Base-by-base conservation (phyloP, 2,888 invertebrate species). In the Drosophila suboccidentalis region DNA sequence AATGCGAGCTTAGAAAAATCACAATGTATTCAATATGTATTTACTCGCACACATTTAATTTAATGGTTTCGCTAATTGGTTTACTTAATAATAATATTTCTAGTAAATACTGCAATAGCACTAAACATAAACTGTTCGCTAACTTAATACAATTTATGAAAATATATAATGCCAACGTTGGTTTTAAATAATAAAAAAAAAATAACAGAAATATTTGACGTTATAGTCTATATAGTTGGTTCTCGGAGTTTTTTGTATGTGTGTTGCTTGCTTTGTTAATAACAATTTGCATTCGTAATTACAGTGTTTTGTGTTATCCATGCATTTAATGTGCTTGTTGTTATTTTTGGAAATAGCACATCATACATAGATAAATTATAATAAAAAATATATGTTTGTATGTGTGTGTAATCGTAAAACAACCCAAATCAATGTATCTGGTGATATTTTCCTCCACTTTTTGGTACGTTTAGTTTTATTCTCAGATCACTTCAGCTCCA, bases 101-200 rank as follows among this genome's bases (percentile, higher is more conserved):
- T 85, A 68, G 66, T 70, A 72, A 82, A 82, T 84, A 82, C 88
- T 82, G 82, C 85, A 81, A 87, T 84, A 82, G 82, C 87, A 81
- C 74, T 84, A 66, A 84, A 85, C 82, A 87, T 81, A 78, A 84
- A 60, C 57, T 63, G 43, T 84, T 67, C 34, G 74, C 73, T 87
- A 67, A 74, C 87, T 69, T 82, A 81, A 79, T 74, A 71, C 71
- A 63, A 81, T 47, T 51, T 60, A 51, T 81, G 81, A 85, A 81
- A 87, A 87, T 68, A 87, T 80, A 77, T 73, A 46, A 67, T 80
- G 73, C 87, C 73, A 82, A 80, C 83, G 64, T 80, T 58, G 19
- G 32, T 36, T 38, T 17, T 10, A 54, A 59, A 50, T 29, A 19
- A 38, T 26, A 41, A 36, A 39, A 36, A 26, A 54, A 57, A 26